Conservation (phyloP, 2,113 vertebrate species). For the Copsychus sechellarum region DNA sequence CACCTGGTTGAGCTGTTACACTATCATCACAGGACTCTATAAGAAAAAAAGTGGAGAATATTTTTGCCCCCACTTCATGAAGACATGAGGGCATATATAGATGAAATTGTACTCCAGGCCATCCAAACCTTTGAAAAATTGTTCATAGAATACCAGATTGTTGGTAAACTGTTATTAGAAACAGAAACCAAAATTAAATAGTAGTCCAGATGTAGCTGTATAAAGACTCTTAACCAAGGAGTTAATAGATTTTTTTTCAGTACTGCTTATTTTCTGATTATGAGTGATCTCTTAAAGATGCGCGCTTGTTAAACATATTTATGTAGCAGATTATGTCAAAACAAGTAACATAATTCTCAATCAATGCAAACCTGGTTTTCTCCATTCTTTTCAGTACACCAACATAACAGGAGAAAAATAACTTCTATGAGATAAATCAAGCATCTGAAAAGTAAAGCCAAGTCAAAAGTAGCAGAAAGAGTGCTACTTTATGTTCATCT, state of each 20-base stretch:
- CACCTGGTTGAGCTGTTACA: not conserved
- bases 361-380: not conserved
- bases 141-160: not conserved
- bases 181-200: not conserved
- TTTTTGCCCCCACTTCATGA: not conserved
- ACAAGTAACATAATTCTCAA: not conserved
- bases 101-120: not conserved
- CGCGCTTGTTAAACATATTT: not conserved
- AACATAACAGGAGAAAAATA: not conserved
- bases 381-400: not conserved
- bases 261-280: not conserved
- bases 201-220: not conserved
- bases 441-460: not conserved
- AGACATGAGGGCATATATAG: not conserved
- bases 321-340: not conserved
- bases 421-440: not conserved
- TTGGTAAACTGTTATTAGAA: not conserved
- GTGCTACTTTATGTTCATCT: not conserved
- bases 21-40: not conserved
- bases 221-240: not conserved
- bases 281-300: not conserved
- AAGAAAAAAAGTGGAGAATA: not conserved
- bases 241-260: not conserved
- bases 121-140: not conserved
- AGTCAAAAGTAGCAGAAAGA: conserved; percentile 14